Conservation (phyloP, 2,113 vertebrate genomes). For the Todiramphus chloris region DNA sequence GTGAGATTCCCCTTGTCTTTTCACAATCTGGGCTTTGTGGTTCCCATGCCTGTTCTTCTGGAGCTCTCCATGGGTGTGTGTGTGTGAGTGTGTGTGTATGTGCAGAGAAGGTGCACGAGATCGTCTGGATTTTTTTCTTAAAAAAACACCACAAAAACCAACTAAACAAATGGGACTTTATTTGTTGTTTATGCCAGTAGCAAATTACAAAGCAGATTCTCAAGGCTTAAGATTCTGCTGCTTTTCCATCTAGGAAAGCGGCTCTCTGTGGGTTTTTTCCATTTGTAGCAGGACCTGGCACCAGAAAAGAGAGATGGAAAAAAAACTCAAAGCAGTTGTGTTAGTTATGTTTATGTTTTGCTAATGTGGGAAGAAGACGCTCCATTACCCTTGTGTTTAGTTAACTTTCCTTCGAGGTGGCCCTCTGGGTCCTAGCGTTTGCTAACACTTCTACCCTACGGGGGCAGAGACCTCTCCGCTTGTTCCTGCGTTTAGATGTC, state of each 20-base stretch:
- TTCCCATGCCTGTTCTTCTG: slow-evolving; percentile 38
- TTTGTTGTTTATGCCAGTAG: slow-evolving; percentile 49
- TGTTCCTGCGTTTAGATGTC: background rate
- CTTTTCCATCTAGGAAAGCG: background rate
- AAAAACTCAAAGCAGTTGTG: slow-evolving; percentile 19
- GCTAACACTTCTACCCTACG: background rate
- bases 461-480: background rate
- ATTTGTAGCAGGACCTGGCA: slow-evolving; percentile 44
- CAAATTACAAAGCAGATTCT: slow-evolving; percentile 33
- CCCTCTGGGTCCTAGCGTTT: background rate
- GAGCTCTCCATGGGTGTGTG: background rate
- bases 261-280: background rate
- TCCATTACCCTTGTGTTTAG: background rate
- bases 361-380: slow-evolving; percentile 54
- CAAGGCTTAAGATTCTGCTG: slow-evolving; percentile 20
- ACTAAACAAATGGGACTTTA: slow-evolving; percentile 28
- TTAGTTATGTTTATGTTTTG: slow-evolving; percentile 46
- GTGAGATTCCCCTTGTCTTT: background rate
- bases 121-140: slow-evolving; percentile 5
- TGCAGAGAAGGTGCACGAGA: slow-evolving; percentile 35
- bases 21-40: background rate
- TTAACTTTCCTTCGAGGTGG: background rate
- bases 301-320: slow-evolving; percentile 5
- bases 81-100: background rate
- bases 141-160: background rate